A percentile compares a stretch with the other conserved stretches of the same genome.
phyloP scores from a whole-genome alignment of 2,888 invertebrate genomes.

The Nomada flava region DNA sequence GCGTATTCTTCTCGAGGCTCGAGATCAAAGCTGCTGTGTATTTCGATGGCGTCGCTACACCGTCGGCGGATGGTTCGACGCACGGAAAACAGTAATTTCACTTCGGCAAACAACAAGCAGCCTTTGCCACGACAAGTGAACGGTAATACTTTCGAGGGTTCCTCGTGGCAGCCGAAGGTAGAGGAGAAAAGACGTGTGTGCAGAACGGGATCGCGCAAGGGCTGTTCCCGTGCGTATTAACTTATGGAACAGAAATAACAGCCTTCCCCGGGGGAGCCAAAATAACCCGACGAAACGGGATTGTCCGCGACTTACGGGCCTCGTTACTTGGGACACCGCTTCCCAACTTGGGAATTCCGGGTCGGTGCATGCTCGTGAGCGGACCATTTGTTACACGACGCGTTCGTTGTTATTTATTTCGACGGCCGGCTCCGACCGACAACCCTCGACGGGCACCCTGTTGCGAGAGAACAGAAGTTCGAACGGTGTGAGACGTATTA shows the following conservation, averaged over 20 bases:
- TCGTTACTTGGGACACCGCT: slow-evolving; percentile 53
- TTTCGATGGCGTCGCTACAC: slow-evolving; percentile 1
- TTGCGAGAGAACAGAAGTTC: slow-evolving; percentile 17
- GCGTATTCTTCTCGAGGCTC: not conserved
- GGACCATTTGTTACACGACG: slow-evolving; percentile 55
- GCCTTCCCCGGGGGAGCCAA: slow-evolving; percentile 68
- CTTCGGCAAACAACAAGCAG: slow-evolving; percentile 38
- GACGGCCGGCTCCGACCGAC: not conserved
- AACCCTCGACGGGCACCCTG: slow-evolving; percentile 11
- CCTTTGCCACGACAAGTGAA: slow-evolving; percentile 58
- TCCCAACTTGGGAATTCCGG: slow-evolving; percentile 59
- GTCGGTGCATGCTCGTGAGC: slow-evolving; percentile 32
- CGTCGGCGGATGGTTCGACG: slow-evolving; percentile 15
- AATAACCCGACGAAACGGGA: slow-evolving; percentile 75
- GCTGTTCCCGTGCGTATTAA: slow-evolving; percentile 69
- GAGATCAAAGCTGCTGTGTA: slow-evolving; percentile 12
- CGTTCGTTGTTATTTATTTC: slow-evolving; percentile 59
- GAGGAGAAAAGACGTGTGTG: slow-evolving; percentile 1
- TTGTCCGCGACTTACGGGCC: slow-evolving; percentile 61
- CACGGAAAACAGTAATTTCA: slow-evolving; percentile 44
- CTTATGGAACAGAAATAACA: slow-evolving; percentile 79
- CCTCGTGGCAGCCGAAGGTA: not conserved
- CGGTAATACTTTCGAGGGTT: slow-evolving; percentile 60
- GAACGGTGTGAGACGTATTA: not conserved
- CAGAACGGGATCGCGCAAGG: slow-evolving; percentile 47